phyloP scores from a whole-genome alignment of 1,140 invertebrate genomes.

The Drosophila aff. region DNA sequence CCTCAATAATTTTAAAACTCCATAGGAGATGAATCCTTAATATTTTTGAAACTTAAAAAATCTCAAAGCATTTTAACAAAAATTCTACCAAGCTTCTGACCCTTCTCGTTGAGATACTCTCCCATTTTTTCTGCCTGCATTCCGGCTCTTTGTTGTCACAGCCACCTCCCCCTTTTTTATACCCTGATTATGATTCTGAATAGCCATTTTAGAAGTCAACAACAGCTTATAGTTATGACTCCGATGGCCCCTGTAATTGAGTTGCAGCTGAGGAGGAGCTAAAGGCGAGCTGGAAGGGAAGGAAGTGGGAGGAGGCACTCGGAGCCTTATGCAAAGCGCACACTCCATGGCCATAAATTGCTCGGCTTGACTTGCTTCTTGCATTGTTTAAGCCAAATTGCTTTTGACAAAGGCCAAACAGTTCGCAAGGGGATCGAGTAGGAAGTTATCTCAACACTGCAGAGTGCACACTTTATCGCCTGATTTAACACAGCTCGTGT shows the following conservation, averaged over 20 bases:
- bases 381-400: conserved; percentile 77
- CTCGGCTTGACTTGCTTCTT: conserved; percentile 52
- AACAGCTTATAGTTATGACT: conserved; percentile 58
- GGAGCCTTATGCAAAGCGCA: conserved; percentile 37
- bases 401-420: conserved; percentile 54
- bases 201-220: conserved; percentile 56
- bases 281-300: background rate
- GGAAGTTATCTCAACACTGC: conserved; percentile 45
- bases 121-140: background rate
- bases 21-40: too few relatives aligned
- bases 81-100: background rate
- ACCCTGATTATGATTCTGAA: conserved; percentile 49
- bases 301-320: background rate
- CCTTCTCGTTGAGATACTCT: background rate
- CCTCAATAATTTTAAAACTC: background rate
- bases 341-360: conserved; percentile 55
- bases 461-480: conserved; percentile 53
- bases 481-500: conserved; percentile 50
- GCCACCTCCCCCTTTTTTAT: background rate
- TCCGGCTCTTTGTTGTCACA: conserved; percentile 18
- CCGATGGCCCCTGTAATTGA: conserved; percentile 68
- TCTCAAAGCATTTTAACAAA: background rate
- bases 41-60: background rate
- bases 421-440: conserved; percentile 23
- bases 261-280: conserved; percentile 51